Conservation (phyloP, 2,113 vertebrate species). For the Pollachius pollachius region DNA sequence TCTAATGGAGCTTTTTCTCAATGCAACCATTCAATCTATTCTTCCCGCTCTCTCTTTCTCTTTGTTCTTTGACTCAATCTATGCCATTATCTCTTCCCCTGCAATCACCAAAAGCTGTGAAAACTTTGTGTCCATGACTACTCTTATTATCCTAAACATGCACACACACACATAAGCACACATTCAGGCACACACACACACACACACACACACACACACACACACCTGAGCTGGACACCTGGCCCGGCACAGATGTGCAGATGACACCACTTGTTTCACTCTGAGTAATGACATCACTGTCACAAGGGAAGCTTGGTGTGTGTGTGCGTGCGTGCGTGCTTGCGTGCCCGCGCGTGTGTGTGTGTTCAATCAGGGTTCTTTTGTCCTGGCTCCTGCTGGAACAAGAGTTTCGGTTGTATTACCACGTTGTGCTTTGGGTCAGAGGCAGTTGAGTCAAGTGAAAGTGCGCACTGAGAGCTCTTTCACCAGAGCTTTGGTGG, state of each 20-base stretch:
- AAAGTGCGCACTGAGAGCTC: not conserved
- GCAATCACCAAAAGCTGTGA: too few relatives aligned
- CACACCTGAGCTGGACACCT: constrained; percentile 22
- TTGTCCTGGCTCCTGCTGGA: not conserved
- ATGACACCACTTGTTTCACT: constrained; percentile 1
- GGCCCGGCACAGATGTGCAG: constrained; percentile 28
- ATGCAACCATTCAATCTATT: too few relatives aligned
- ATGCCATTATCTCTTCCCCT: too few relatives aligned
- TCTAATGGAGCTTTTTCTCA: too few relatives aligned
- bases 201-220: constrained; percentile 1
- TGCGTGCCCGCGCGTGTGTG: constrained; percentile 9
- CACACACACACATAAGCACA: not conserved
- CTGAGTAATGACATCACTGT: constrained; percentile 21
- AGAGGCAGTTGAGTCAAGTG: not conserved
- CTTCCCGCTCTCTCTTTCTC: too few relatives aligned
- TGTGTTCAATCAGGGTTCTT: not conserved
- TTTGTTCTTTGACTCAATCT: too few relatives aligned
- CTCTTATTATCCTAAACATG: not conserved
- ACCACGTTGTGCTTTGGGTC: constrained; percentile 8
- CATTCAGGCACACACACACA: constrained; percentile 9
- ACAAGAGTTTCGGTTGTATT: constrained; percentile 22
- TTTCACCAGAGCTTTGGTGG: too few relatives aligned
- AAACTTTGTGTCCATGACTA: not conserved
- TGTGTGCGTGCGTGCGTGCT: constrained; percentile 16
- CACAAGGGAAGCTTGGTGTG: constrained; percentile 17